These are phyloP conservation scores for Betta splendens DNA, from an alignment of 2,797 vertebrate genomes.

Conservation along the genomic window DNA sequence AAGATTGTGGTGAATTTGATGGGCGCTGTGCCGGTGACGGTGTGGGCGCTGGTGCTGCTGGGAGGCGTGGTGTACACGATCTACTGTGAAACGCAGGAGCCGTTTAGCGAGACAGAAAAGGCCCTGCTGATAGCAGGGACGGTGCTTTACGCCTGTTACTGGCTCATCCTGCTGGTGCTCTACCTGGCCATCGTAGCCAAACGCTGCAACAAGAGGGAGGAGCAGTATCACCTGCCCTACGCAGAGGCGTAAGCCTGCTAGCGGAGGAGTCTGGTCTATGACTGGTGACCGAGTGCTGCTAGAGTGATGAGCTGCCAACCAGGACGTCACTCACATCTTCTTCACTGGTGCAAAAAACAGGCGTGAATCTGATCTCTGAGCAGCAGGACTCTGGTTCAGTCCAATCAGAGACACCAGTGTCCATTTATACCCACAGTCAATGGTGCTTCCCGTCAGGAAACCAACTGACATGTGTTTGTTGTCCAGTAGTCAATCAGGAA, in stretches of 20 bases:
- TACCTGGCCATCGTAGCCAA: slow-evolving; percentile 94
- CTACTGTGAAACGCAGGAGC: slow-evolving; percentile 92
- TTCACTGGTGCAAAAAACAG: slow-evolving; percentile 75
- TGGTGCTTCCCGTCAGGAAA: slow-evolving; percentile 56
- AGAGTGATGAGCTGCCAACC: slow-evolving; percentile 31
- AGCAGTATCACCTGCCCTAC: slow-evolving; percentile 89
- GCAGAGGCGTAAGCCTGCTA: slow-evolving; percentile 82
- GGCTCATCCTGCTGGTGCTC: slow-evolving; percentile 91
- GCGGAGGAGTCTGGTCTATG: slow-evolving; percentile 28
- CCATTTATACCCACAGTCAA: slow-evolving; percentile 21
- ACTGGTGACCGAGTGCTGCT: slow-evolving; percentile 24
- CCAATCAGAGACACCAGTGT: slow-evolving; percentile 4
- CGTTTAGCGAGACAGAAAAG: slow-evolving; percentile 92
- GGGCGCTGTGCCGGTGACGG: slow-evolving; percentile 92
- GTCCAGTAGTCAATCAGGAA: no score
- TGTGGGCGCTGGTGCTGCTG: slow-evolving; percentile 91
- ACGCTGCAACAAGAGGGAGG: slow-evolving; percentile 91
- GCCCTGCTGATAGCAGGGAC: slow-evolving; percentile 89
- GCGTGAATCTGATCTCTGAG: slow-evolving; percentile 39
- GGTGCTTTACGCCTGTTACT: slow-evolving; percentile 94
- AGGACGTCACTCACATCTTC: slow-evolving; percentile 33
- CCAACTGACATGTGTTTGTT: slow-evolving; percentile 10
- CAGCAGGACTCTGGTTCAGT: slow-evolving; percentile 16
- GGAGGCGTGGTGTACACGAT: slow-evolving; percentile 94
- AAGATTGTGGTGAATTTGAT: slow-evolving; percentile 94